Base-by-base conservation (phyloP, 1,140 invertebrate species). In the Drosophila eugracilis region DNA sequence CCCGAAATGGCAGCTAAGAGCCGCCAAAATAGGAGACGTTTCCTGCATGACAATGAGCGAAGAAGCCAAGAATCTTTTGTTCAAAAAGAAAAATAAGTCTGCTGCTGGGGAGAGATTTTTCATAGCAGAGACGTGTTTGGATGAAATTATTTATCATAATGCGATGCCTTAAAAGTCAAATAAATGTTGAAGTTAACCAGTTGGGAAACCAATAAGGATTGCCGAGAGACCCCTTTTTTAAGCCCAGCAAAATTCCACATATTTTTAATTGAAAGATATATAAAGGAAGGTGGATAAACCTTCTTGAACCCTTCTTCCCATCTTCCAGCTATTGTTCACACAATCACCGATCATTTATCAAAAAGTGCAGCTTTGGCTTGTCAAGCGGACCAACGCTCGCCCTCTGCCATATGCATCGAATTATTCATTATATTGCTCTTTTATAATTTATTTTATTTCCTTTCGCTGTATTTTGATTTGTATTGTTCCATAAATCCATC, bases 271-370 rank as follows among this genome's bases (percentile, higher is more conserved):
- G n/a, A 17, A 19, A 39, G 4, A 21, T 12, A 41, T 10, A 22
- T 3, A n/a, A n/a, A 22, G 10, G 17, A 6, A 10, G 19, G 10
- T 19, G 15, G n/a, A n/a, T n/a, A 21, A 17, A 49, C 9, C 37
- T 30, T 28, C 58, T 47, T 28, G 44, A 17, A 6, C 7, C 12
- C 22, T 50, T 49, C 34, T 69, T 10, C 22, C 37, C 15, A 3
- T 37, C n/a, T n/a, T n/a, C n/a, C n/a, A n/a, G n/a, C n/a, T n/a
- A 9, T 54, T 55, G 30, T 30, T 39, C 52, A 26, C 58, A 55
- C 22, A 65, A 12, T 30, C 10, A 0, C 6, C 22, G 47, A 84
- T 74, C 79, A 74, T 81, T 81, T 84, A 84, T 84, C 75, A 83
- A 32, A 58, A 22, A 37, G 17, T 19, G 28, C 41, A 65, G 58